phyloP scores from a whole-genome alignment of 92 coral and sea anemone species.

The Bergia puertoricense region DNA sequence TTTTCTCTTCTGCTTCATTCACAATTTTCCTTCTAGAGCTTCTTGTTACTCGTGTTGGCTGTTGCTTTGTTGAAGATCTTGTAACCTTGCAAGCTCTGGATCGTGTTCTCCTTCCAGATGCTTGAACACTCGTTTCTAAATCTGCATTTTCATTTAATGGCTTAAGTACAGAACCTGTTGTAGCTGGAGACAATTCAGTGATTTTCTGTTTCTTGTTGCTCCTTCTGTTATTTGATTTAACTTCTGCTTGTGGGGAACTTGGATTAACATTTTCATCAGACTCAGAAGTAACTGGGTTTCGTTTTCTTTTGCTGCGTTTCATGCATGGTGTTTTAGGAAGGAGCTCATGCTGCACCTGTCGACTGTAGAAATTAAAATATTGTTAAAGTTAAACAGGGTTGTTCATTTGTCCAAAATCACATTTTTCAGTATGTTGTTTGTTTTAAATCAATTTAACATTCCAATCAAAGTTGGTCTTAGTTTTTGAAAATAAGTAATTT shows the following conservation, averaged over 20 bases:
- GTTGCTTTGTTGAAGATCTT: conserved; percentile 7
- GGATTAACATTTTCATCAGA: conserved; percentile 46
- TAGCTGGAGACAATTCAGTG: not conserved
- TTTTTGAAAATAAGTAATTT: no score
- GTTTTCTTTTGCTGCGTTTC: conserved; percentile 57
- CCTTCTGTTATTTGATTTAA: conserved; percentile 9
- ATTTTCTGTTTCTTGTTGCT: conserved; percentile 15
- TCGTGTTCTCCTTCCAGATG: not conserved
- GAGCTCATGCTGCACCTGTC: conserved; percentile 43
- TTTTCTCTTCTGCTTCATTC: conserved; percentile 4
- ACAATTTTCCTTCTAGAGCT: conserved; percentile 22
- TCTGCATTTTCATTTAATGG: conserved; percentile 19
- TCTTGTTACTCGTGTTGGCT: conserved; percentile 13
- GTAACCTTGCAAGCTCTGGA: conserved; percentile 10
- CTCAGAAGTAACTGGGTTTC: conserved; percentile 37
- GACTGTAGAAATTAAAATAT: not conserved
- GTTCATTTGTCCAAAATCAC: no score
- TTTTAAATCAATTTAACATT: no score
- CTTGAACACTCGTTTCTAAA: conserved; percentile 31
- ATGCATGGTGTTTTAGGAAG: conserved; percentile 91
- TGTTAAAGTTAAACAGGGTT: no score
- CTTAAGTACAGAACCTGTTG: not conserved
- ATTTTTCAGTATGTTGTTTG: no score
- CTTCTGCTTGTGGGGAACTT: conserved; percentile 17
- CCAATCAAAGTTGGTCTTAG: no score